phyloP scores from a whole-genome alignment of 2,797 vertebrate genomes.

The Epinephelus awoara region DNA sequence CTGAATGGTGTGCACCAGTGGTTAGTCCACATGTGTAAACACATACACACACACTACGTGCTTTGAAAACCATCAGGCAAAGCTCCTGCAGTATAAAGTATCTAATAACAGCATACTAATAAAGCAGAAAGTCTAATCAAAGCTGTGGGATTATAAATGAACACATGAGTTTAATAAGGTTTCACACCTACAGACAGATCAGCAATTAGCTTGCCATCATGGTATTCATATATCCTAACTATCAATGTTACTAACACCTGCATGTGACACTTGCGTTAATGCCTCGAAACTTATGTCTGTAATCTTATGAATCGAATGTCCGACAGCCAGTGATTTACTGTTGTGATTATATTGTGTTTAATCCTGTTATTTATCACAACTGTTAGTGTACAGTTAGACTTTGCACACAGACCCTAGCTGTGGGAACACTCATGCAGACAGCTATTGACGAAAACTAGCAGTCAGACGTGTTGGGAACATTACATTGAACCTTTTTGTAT shows the following conservation, averaged over 20 bases:
- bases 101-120: neutral
- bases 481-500: neutral
- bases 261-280: neutral
- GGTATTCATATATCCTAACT: neutral
- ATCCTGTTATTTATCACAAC: neutral
- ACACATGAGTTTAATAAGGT: constrained; percentile 11
- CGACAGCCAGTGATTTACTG: neutral
- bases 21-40: neutral
- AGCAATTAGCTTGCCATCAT: neutral
- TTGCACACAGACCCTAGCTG: neutral
- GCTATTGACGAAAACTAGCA: constrained; percentile 1
- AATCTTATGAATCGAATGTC: neutral
- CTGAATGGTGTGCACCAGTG: neutral
- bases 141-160: neutral
- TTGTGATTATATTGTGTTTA: neutral
- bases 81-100: neutral
- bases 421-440: neutral
- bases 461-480: constrained; percentile 2
- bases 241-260: neutral
- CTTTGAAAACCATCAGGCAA: neutral
- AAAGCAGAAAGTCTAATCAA: neutral
- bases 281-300: neutral
- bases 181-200: neutral
- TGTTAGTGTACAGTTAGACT: neutral
- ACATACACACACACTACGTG: neutral